Evolutionary conservation across 2,797 vertebrate species (phyloP), one percentile per base, ranked within the genome.

Genomic region (Microctenopoma stevenorrisi): DNA sequence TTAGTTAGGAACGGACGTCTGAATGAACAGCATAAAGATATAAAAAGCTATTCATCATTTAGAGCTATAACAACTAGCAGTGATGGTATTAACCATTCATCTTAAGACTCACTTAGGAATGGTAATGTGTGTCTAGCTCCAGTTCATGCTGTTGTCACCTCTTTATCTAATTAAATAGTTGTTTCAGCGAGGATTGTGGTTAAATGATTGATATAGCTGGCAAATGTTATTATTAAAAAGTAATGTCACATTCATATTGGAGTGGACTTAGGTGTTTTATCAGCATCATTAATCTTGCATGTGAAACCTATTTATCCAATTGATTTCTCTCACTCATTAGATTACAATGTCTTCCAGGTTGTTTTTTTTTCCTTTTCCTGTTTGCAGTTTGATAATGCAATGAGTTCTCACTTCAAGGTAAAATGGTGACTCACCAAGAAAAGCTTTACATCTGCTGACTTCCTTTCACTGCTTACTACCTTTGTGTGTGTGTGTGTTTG

Each of bases 11-110:
- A 83, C 22, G 22, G 22, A 22, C 68, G 82, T 84, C 50, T 74
- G 77, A 88, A 79, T 75, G 84, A 82, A 76, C 65, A 75, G 71
- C 52, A 67, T 54, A 40, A 44, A 60, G 49, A 65, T 70, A 44
- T 37, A 56, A 61, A 48, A 71, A 76, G 74, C 57, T 53, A 86
- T 87, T 86, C 66, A 87, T 90, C 82, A 86, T 62, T 67, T 55
- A 40, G 50, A 66, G 56, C 44, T 72, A 82, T 71, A 87, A 74
- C 76, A 77, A 66, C 67, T 76, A 76, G 74, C 68, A 47, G 46
- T 73, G 70, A 79, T 79, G 42, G 55, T 84, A 78, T 74, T 63
- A 57, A 13, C 76, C 55, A 85, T 90, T 84, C 48, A 84, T 91
- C 82, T 87, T 78, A 25, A 61, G 65, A 65, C 47, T 68, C 53